These are phyloP conservation scores for Pteronotus mesoamericanus DNA, from an alignment of 2,797 vertebrate genomes.

Conservation along the genomic window DNA sequence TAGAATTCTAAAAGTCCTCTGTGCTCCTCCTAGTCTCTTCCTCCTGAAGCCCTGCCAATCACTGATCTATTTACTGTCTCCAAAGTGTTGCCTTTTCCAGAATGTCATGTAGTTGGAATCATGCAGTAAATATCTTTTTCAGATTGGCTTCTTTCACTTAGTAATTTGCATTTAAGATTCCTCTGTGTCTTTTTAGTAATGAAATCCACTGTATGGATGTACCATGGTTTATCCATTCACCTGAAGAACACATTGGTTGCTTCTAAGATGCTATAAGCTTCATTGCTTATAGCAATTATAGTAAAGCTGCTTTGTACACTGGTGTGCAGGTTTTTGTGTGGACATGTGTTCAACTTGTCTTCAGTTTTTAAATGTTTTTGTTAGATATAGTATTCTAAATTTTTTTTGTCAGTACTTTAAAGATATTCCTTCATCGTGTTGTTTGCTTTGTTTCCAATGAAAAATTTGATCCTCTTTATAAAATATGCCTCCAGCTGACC, in stretches of 20 bases:
- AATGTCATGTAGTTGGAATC: no score
- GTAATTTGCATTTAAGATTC: not conserved
- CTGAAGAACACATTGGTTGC: not conserved
- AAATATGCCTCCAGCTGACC: not conserved
- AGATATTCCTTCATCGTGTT: not conserved
- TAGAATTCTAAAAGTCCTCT: not conserved
- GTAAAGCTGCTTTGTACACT: not conserved
- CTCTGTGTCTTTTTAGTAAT: not conserved
- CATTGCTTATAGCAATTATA: not conserved
- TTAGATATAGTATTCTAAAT: not conserved
- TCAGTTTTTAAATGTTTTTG: not conserved
- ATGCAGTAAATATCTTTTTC: no score
- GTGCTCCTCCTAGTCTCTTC: not conserved
- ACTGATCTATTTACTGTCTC: no score
- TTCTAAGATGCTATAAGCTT: not conserved
- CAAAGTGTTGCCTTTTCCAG: not conserved
- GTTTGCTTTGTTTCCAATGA: not conserved
- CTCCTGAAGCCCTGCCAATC: not conserved
- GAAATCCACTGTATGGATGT: not conserved
- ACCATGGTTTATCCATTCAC: not conserved
- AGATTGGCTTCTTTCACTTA: not conserved
- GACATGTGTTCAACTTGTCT: not conserved
- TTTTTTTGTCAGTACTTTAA: not conserved
- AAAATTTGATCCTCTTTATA: not conserved
- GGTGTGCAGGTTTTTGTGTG: not conserved